A percentile compares a stretch with the other conserved stretches of the same genome.
These are phyloP conservation scores for Catamblyrhynchus diadema DNA, from an alignment of 2,797 vertebrate genomes.

Conservation along the genomic window DNA sequence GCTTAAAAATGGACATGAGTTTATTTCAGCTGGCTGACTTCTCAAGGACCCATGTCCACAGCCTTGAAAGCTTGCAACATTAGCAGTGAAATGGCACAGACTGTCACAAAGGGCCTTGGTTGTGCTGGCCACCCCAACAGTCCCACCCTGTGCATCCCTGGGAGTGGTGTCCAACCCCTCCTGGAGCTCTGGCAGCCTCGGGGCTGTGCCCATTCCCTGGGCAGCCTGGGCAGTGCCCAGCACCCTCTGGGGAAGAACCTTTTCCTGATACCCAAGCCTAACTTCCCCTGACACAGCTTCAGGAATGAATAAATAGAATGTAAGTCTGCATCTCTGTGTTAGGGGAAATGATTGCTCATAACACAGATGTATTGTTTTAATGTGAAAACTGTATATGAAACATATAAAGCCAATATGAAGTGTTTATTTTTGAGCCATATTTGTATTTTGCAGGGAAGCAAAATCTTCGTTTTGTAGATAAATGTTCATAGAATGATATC, in stretches of 20 bases:
- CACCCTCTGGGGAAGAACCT: neutral
- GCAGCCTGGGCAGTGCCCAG: neutral
- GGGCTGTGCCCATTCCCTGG: neutral
- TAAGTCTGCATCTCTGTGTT: neutral
- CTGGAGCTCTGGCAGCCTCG: neutral
- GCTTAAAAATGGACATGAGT: neutral
- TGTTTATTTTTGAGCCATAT: neutral
- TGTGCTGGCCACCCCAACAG: neutral
- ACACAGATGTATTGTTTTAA: neutral
- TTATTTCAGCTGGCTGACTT: neutral
- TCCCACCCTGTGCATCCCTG: neutral
- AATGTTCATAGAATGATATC: neutral
- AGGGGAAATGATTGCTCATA: neutral
- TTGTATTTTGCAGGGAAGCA: neutral
- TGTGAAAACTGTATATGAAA: neutral
- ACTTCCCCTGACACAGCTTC: neutral
- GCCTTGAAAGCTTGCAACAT: neutral
- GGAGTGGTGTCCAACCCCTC: rapidly evolving
- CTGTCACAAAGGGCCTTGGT: neutral
- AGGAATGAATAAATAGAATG: neutral
- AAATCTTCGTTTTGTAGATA: neutral
- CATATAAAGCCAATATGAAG: neutral
- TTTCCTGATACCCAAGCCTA: neutral
- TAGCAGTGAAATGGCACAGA: neutral
- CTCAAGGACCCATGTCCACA: rapidly evolving